A percentile compares a stretch with the other conserved stretches of the same genome.
These are phyloP conservation scores for Penaeus japonicus DNA, from an alignment of 1,140 invertebrate genomes.

Conservation along the genomic window DNA sequence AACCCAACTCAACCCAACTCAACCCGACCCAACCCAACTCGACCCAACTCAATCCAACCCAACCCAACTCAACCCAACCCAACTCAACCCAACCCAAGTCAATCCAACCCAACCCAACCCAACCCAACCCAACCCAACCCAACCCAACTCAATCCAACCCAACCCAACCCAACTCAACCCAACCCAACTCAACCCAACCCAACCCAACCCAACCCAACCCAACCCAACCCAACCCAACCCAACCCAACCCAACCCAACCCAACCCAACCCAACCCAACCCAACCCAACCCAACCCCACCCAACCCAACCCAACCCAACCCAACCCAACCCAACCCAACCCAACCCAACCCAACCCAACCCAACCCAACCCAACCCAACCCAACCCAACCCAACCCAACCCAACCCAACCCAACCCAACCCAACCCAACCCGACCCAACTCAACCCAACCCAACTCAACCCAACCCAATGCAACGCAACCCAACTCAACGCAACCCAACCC, in stretches of 20 bases:
- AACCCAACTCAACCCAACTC: not conserved
- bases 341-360: not conserved
- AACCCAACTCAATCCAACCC: not conserved
- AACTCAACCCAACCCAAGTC: not conserved
- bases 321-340: slow-evolving; percentile 12
- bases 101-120: not conserved
- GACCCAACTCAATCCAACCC: not conserved
- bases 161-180: not conserved
- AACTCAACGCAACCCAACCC: slow-evolving; percentile 11
- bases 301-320: slow-evolving; percentile 1
- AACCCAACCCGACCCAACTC: not conserved
- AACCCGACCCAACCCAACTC: not conserved
- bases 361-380: not conserved
- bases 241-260: not conserved
- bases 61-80: not conserved
- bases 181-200: not conserved
- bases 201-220: not conserved
- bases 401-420: not conserved
- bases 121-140: not conserved
- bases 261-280: not conserved
- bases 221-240: not conserved
- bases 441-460: not conserved
- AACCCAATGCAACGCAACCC: not conserved
- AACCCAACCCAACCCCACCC: not conserved
- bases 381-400: not conserved